A percentile compares a stretch with the other conserved stretches of the same genome.
Conservation (phyloP, 2,113 vertebrate genomes). For the Salvelinus alpinus region DNA sequence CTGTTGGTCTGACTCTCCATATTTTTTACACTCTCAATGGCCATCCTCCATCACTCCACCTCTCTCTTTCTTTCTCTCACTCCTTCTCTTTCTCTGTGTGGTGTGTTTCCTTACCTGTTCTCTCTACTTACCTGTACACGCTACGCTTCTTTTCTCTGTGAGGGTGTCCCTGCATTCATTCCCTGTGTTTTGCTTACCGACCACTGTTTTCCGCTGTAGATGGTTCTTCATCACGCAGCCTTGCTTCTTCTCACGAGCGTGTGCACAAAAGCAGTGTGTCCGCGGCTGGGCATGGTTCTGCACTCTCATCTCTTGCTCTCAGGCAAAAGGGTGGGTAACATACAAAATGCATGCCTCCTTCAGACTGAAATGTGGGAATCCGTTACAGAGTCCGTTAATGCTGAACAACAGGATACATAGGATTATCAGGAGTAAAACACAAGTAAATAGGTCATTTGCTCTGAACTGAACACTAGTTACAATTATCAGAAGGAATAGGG, state of each 20-base stretch:
- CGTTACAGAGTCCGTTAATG: neutral
- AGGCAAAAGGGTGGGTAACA: constrained; percentile 97
- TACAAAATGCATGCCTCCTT: constrained; percentile 72
- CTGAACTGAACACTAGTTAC: too few species aligned
- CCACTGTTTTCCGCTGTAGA: constrained; percentile 95
- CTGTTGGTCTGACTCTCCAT: constrained; percentile 12
- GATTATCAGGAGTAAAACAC: neutral
- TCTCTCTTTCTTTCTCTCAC: constrained; percentile 18
- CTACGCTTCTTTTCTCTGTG: constrained; percentile 72
- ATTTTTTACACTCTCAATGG: neutral
- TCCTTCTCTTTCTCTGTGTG: constrained; percentile 40
- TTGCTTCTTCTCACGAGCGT: constrained; percentile 91
- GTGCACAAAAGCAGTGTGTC: constrained; percentile 90
- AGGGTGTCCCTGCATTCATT: constrained; percentile 79
- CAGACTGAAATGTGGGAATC: constrained; percentile 50
- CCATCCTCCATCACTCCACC: neutral
- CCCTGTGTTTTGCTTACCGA: constrained; percentile 87
- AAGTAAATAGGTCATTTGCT: neutral
- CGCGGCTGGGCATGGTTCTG: constrained; percentile 86
- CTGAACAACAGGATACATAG: neutral
- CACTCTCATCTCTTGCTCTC: constrained; percentile 93
- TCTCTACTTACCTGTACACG: constrained; percentile 31
- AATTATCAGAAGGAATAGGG: neutral
- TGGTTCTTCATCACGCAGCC: constrained; percentile 92
- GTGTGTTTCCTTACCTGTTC: constrained; percentile 29